These are phyloP conservation scores for Drosophila nigritarsus DNA, from an alignment of 2,888 invertebrate species.

Conservation along the genomic window DNA sequence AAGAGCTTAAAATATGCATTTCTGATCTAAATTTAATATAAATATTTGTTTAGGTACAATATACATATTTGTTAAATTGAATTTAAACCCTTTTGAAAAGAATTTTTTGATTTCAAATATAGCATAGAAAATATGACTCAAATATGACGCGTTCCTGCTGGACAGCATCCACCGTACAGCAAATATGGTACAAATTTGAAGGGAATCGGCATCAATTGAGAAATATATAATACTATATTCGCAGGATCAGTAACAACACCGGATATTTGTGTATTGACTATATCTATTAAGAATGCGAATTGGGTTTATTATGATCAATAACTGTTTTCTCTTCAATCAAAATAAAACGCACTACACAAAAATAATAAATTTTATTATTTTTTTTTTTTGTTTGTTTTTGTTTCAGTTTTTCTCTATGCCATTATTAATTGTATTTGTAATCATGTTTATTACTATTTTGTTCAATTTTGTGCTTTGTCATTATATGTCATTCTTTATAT, in stretches of 20 bases:
- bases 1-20: not conserved
- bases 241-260: not conserved
- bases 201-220: not conserved
- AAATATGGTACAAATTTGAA: not conserved
- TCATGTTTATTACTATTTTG: conserved; percentile 29
- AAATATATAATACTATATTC: not conserved
- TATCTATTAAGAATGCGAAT: not conserved
- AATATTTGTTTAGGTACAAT: not conserved
- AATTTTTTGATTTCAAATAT: not conserved
- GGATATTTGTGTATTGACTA: not conserved
- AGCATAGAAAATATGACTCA: not conserved
- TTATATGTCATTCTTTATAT: conserved; percentile 15
- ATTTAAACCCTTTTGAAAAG: not conserved
- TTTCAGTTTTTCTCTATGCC: conserved; percentile 17
- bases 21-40: not conserved
- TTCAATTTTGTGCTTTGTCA: conserved; percentile 32
- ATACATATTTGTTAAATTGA: not conserved
- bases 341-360: conserved; percentile 71
- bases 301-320: not conserved
- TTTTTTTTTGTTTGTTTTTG: conserved; percentile 17
- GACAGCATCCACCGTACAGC: not conserved
- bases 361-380: conserved; percentile 62
- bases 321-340: conserved; percentile 19
- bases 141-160: not conserved
- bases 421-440: conserved; percentile 18